These are phyloP conservation scores for Nesometra sesokonis DNA, from an alignment of 35 echinoderm and acorn worm genomes.

Conservation along the genomic window DNA sequence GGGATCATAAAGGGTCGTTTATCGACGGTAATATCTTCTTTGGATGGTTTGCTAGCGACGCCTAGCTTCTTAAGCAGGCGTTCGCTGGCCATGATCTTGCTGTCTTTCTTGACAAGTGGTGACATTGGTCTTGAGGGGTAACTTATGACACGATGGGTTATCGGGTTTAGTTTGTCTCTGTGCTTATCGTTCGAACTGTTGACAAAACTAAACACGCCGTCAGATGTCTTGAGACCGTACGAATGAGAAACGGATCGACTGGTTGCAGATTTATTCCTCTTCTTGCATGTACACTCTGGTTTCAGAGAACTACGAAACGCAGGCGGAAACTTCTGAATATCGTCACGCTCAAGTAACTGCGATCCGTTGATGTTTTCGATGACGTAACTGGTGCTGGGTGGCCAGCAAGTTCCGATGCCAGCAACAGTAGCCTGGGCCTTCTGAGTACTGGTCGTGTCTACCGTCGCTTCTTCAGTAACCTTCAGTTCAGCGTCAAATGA, in stretches of 20 bases:
- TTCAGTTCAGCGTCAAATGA: background rate
- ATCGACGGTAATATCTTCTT: background rate
- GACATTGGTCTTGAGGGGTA: background rate
- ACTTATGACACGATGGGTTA: background rate
- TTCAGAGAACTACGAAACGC: conserved; percentile 26
- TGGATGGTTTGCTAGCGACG: background rate
- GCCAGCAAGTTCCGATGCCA: conserved; percentile 83
- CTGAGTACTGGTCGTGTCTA: background rate
- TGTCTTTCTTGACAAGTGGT: background rate
- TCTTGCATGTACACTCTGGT: conserved; percentile 2
- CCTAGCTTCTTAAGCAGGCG: background rate
- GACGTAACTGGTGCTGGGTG: conserved; percentile 57
- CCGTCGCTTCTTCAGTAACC: background rate
- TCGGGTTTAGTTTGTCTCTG: background rate
- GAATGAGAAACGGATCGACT: background rate
- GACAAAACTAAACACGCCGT: background rate
- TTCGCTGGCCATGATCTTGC: background rate
- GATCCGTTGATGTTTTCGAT: conserved; percentile 66
- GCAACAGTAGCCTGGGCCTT: background rate
- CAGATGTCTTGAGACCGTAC: background rate
- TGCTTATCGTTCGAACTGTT: background rate
- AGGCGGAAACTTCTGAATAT: conserved; percentile 36
- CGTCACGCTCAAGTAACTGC: conserved; percentile 60
- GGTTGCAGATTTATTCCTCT: background rate
- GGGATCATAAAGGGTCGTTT: background rate